Base-by-base conservation (phyloP, 2,113 vertebrate species). In the Pelecanus crispus region DNA sequence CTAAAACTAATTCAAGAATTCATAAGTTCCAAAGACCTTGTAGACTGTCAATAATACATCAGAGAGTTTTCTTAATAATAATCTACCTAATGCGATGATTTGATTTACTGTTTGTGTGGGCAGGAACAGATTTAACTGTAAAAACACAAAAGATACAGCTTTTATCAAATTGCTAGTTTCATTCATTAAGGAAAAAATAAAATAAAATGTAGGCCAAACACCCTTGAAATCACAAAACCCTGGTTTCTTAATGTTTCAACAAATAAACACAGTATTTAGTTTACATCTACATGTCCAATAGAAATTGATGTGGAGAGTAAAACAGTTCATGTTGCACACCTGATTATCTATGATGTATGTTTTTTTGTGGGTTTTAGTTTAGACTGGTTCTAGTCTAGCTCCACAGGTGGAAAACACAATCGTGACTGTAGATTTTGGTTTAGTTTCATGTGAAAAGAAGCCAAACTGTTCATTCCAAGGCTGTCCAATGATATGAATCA, bases 1-100 rank as follows among this genome's bases (percentile, higher is more conserved):
- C 66, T 50, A 71, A 92, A 96, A 78, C 34, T 68, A 96, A 92
- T 96, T 95, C 82, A 93, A 79, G 81, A 90, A 80, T 82, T 82
- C 44, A 2, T 44, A 93, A 82, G 19, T 87, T 92, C 47, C 2
- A 5, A 84, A 90, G 67, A 93, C 45, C 42, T 89, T 14, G 4
- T 29, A 90, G 73, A 61, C 42, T 58, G 28, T 72, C 63, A 89
- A 50, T 84, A 92, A 94, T 32, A 49, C 31, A 91, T 42, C n/a
- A 89, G 79, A 88, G 53, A 77, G 4, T 83, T 83, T 58, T 13
- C 70, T 88, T 92, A 92, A 83, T 91, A 90, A 29, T 62, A 77
- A 77, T 29, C n/a, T 55, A 81, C 38, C 13, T 14, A 81, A 65
- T 32, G 6, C 17, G 70, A 36, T 74, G 71, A 87, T 45, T 81